These are phyloP conservation scores for Xenops minutus DNA, from an alignment of 2,797 vertebrate species.

Conservation along the genomic window DNA sequence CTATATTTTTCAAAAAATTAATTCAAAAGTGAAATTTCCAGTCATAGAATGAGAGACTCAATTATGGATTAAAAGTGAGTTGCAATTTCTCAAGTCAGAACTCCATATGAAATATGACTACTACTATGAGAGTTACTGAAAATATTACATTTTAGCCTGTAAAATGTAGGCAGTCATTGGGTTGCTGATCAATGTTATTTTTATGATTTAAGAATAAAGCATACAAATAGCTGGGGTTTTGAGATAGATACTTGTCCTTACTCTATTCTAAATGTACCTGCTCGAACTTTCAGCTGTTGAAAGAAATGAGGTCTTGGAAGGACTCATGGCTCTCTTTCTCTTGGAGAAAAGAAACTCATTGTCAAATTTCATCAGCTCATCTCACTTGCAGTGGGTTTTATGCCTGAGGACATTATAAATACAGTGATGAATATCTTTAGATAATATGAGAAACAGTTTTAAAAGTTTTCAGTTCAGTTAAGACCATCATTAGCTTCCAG, in stretches of 20 bases:
- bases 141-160: neutral
- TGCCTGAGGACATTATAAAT: slow-evolving; percentile 30
- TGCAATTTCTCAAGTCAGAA: neutral
- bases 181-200: neutral
- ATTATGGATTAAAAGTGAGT: neutral
- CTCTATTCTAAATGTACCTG: neutral
- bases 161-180: neutral
- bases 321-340: neutral
- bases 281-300: neutral
- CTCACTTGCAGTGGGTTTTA: slow-evolving; percentile 30
- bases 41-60: neutral
- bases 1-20: neutral
- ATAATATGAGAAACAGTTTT: slow-evolving; percentile 50
- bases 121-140: neutral
- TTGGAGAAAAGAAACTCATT: slow-evolving; percentile 29
- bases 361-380: slow-evolving; percentile 58
- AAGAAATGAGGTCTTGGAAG: neutral
- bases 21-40: neutral
- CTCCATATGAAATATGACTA: neutral
- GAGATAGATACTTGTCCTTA: neutral
- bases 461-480: slow-evolving; percentile 58
- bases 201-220: neutral
- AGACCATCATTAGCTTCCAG: slow-evolving; percentile 19
- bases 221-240: neutral
- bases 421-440: slow-evolving; percentile 44